Evolutionary conservation across 2,888 invertebrate species (phyloP), one percentile per base, ranked within the genome.

Genomic region (Boloria euphrosyne): DNA sequence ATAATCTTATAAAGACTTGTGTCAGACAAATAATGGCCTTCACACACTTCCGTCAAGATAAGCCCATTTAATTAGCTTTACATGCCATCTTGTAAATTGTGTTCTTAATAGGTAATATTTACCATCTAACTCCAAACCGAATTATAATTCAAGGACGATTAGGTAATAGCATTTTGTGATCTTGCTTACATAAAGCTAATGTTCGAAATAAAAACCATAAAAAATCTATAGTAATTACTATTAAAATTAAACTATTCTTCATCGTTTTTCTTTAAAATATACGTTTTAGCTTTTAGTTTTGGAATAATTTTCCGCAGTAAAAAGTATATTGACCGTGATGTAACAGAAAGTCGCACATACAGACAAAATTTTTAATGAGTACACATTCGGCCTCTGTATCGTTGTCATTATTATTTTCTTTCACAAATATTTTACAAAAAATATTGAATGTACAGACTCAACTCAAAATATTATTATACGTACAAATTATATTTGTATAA

Each of bases 41-140:
- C 18, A 46, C 43, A 10, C 44, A 14, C 52, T 46, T 52, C 49
- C 43, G 57, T 46, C 57, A 46, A 46, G 57, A 57, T 57, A 57
- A 57, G 44, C 44, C 57, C n/a, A 57, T 57, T 57, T 46, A 46
- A 57, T 57, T 27, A 57, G 22, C 44, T 5, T 57, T n/a, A 44
- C 53, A 16, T n/a, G 53, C 14, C 52, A 27, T 52, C 22, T 31
- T 53, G 14, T 16, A 10, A 44, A 44, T 46, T 57, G 55, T 57
- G 14, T 44, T 31, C 6, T 31, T 31, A 13, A 44, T 22, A 57
- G 22, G 44, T 44, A 18, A 10, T n/a, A 43, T 43, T 13, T 13
- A 13, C 2, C 44, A 44, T 44, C n/a, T 3, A 22, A 22, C 22
- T 22, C 7, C n/a, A 44, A n/a, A 0, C 31, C 31, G 22, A 57